These are phyloP conservation scores for Oncorhynchus kisutch DNA, from an alignment of 2,113 vertebrate genomes.

Conservation along the genomic window DNA sequence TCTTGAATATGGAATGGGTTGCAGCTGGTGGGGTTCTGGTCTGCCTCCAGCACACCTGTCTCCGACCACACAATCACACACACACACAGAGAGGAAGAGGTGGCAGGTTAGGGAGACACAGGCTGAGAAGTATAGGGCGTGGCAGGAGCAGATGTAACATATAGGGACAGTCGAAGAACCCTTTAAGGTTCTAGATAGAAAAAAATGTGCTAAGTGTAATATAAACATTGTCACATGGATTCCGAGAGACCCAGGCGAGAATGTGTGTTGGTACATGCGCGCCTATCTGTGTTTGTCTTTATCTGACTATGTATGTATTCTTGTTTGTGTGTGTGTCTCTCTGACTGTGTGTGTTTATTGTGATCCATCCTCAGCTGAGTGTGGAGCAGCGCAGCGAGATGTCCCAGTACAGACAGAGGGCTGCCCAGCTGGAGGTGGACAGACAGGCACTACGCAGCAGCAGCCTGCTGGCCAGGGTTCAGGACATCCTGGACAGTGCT, in stretches of 20 bases:
- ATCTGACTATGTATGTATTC: not conserved
- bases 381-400: slow-evolving; percentile 81
- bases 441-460: slow-evolving; percentile 70
- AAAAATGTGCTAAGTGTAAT: not conserved
- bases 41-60: no score
- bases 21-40: no score
- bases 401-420: slow-evolving; percentile 78
- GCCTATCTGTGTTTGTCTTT: not conserved
- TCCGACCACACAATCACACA: no score
- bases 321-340: slow-evolving; percentile 3
- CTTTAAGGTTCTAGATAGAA: no score
- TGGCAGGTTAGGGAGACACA: no score
- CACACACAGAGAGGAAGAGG: no score
- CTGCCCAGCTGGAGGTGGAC: slow-evolving; percentile 75
- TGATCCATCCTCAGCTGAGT: slow-evolving; percentile 76
- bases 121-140: no score
- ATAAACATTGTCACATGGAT: not conserved
- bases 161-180: no score
- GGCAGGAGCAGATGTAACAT: no score
- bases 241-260: not conserved
- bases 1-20: no score
- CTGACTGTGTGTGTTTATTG: not conserved
- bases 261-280: not conserved
- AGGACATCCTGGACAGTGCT: slow-evolving; percentile 79
- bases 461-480: slow-evolving; percentile 75